Conservation (phyloP, 2,888 invertebrate genomes). For the Altica lythri region DNA sequence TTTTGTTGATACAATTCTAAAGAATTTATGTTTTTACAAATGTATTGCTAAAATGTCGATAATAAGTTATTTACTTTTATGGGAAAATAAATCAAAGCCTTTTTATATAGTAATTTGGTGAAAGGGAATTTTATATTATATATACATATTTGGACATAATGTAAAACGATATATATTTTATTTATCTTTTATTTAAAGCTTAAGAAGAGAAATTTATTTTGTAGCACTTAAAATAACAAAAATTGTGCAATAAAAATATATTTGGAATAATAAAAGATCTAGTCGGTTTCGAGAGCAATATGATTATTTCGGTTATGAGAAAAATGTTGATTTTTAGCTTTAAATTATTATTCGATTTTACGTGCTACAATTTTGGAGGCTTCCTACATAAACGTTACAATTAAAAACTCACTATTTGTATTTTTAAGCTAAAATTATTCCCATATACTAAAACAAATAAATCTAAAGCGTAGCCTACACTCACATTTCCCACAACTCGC, state of each 20-base stretch:
- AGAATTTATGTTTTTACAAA: slow-evolving; percentile 41
- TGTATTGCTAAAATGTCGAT: slow-evolving; percentile 39
- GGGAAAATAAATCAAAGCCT: slow-evolving; percentile 41
- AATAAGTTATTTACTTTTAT: slow-evolving; percentile 33
- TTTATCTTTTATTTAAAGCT: slow-evolving; percentile 39
- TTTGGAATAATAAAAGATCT: slow-evolving; percentile 16
- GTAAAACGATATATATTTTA: slow-evolving; percentile 40
- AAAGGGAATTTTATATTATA: slow-evolving; percentile 46
- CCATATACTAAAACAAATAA: no score
- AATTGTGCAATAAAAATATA: slow-evolving; percentile 38
- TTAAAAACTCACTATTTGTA: no score
- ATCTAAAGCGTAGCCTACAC: no score
- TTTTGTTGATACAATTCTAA: slow-evolving; percentile 46
- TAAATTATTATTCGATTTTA: slow-evolving; percentile 25
- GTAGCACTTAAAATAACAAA: slow-evolving; percentile 38
- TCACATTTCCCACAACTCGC: no score
- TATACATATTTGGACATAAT: slow-evolving; percentile 37
- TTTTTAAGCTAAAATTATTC: no score
- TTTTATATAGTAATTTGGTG: slow-evolving; percentile 48
- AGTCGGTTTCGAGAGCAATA: slow-evolving; percentile 19
- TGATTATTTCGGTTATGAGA: slow-evolving; percentile 8
- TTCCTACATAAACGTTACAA: no score
- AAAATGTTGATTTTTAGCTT: background rate
- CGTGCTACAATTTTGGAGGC: slow-evolving; percentile 39
- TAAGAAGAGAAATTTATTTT: slow-evolving; percentile 33